Evolutionary conservation across 1,140 invertebrate species (phyloP), one percentile per base, ranked within the genome.

Genomic region (Onthophagus taurus): DNA sequence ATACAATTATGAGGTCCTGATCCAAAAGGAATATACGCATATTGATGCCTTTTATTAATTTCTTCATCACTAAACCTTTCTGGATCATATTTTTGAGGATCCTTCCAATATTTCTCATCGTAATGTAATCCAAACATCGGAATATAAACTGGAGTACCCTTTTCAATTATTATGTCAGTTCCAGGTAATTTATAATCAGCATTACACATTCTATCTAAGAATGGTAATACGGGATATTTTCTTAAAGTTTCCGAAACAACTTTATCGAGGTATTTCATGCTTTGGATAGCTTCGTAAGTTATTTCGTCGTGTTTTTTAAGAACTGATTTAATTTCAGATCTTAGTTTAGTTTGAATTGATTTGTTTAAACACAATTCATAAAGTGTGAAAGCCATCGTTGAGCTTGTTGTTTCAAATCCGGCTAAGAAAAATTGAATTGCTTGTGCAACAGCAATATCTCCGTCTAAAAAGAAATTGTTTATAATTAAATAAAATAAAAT

Each of bases 71-170:
- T 12, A 31, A 45, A 45, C 16, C 44, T 36, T 23, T 81, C 76
- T 0, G 83, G 83, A 63, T 81, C 68, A 50, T 81, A 86, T 4
- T 51, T 61, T 6, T 78, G 67, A 3, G 83, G 83, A 50, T 84
- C 64, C 2, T 73, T 66, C 59, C 71, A 85, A 36, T 74, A 66
- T 9, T 69, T 58, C 2, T 73, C 68, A 66, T 85, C 75, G 21
- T 71, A 60, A 49, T 86, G 81, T 13, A 84, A 68, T 14, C 69
- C 70, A 38, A 72, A 71, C 2, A 67, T 53, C n/a, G 75, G 74
- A 44, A 79, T 70, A 23, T 67, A 55, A 14, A 77, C 41, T 44
- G 57, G 60, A 20, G 67, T 69, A 7, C 70, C 73, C 24, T 65
- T 64, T 23, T 69, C 58, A n/a, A 78, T 58, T 0, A 64, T 60